Evolutionary conservation across 2,888 invertebrate genomes (phyloP).

Genomic region (Leucania comma): DNA sequence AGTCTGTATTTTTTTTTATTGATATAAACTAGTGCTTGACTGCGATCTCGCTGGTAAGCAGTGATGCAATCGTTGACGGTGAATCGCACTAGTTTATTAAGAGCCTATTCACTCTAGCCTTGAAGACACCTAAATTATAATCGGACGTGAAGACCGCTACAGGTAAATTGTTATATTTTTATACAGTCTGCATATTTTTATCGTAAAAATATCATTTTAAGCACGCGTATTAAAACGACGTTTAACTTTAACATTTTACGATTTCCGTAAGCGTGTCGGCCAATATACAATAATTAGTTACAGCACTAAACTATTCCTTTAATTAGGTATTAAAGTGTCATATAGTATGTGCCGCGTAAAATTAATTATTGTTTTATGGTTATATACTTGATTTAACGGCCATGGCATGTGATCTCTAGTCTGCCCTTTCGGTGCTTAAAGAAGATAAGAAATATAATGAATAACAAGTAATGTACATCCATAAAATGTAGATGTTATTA

Average conservation of each 20-base stretch:
- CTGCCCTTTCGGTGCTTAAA: conserved; percentile 54
- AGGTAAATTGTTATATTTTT: conserved; percentile 1
- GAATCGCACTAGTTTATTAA: no score
- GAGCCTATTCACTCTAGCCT: no score
- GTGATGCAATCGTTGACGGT: no score
- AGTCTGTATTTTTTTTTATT: conserved; percentile 11
- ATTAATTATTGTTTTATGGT: conserved; percentile 60
- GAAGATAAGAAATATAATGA: conserved; percentile 56
- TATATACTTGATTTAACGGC: conserved; percentile 57
- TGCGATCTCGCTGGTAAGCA: no score
- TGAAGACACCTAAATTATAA: no score
- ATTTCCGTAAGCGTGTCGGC: conserved; percentile 8
- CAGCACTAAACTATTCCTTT: conserved; percentile 29
- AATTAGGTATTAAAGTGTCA: conserved; percentile 44
- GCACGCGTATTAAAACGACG: conserved; percentile 8
- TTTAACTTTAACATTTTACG: conserved; percentile 20
- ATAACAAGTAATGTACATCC: conserved; percentile 48
- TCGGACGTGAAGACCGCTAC: no score
- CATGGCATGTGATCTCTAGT: conserved; percentile 58
- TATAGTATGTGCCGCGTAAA: conserved; percentile 34
- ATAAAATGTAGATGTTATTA: conserved; percentile 41
- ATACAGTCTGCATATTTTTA: conserved; percentile 20
- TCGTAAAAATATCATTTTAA: conserved; percentile 19
- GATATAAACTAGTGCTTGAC: no score
- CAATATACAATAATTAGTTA: conserved; percentile 28